phyloP scores from a whole-genome alignment of 2,113 vertebrate genomes.

The Pelmatolapia mariae region DNA sequence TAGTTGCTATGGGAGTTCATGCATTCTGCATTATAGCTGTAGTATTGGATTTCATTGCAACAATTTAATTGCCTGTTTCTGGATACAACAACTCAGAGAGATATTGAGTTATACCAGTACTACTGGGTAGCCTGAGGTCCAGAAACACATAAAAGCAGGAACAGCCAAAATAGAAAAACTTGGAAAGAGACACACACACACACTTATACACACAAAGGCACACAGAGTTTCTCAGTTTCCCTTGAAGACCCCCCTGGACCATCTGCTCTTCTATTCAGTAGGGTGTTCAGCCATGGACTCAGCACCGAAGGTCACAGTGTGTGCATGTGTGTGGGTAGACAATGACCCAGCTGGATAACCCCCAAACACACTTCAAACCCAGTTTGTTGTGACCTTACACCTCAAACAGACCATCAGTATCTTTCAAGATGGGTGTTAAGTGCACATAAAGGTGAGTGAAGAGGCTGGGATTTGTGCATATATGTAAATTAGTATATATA shows the following conservation, averaged over 20 bases:
- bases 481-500: not conserved
- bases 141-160: not conserved
- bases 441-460: constrained; percentile 12
- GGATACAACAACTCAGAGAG: not conserved
- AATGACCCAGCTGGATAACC: constrained; percentile 43
- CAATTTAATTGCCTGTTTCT: not conserved
- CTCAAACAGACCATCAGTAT: constrained; percentile 41
- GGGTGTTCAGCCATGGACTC: constrained; percentile 17
- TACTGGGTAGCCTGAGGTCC: not conserved
- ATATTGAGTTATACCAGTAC: not conserved
- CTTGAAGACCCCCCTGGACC: constrained; percentile 56
- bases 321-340: constrained; percentile 29
- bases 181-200: not conserved
- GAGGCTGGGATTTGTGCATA: not conserved
- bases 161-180: not conserved
- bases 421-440: constrained; percentile 42
- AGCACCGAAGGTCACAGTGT: constrained; percentile 31
- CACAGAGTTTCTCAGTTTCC: constrained; percentile 31
- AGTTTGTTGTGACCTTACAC: constrained; percentile 38
- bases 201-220: not conserved
- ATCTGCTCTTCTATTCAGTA: constrained; percentile 70
- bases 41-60: not conserved
- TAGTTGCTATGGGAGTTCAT: not conserved
- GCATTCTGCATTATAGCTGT: not conserved
- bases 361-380: constrained; percentile 58